Evolutionary conservation across 2,888 invertebrate species (phyloP), one percentile per base, ranked within the genome.

Genomic region (Athalia circularis): DNA sequence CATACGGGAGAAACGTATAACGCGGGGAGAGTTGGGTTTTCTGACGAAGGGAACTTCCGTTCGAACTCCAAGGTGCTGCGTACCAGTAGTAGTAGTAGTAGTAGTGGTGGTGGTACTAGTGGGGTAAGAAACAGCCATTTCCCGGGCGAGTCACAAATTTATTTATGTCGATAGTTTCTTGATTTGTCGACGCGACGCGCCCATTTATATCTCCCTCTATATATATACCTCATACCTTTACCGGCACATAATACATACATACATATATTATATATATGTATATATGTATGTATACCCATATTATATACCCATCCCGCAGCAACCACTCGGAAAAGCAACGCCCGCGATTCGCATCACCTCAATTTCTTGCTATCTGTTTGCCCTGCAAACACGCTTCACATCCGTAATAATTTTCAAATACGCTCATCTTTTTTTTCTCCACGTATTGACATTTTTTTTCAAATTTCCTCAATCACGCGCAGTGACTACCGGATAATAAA

Each of bases 111-210:
- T 4, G 4, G 57, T 2, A 29, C 29, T 29, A 43, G 7, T n/a
- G 3, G 9, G 52, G 52, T 29, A 7, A 67, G 2, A 52, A 67
- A 52, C 7, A 72, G 7, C 72, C 75, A 75, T 75, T 75, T 75
- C 89, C 88, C 89, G 83, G 81, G 86, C 84, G 89, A 82, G 87
- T 88, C 87, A 87, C 89, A 89, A 87, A 90, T 90, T 88, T 90
- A 90, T 90, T 90, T 90, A 90, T 89, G 90, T 90, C 90, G 90
- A 90, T 90, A 90, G 89, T 90, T 90, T 89, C 90, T 90, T 90
- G 90, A 90, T 90, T 90, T 90, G 90, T 90, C 88, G 90, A 88
- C 89, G 88, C 84, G 84, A 84, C 85, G 84, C 84, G 85, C 88
- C 88, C 90, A 89, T 90, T 89, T 89, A 90, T 90, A 89, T 88